phyloP scores from a whole-genome alignment of 1,140 invertebrate species.

The Venustaconcha ellipsiformis region DNA sequence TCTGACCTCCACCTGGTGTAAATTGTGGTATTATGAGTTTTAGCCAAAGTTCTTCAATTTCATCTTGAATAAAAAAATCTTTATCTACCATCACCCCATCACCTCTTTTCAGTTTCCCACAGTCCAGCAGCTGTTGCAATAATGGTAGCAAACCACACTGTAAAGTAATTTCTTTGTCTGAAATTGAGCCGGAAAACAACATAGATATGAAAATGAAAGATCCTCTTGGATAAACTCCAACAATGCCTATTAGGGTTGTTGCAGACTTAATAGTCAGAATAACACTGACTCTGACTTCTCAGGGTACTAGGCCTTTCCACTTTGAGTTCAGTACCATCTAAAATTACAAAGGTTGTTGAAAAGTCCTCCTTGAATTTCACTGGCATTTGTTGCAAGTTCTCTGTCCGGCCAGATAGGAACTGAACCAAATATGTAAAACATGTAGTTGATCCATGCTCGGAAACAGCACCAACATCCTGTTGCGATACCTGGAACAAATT shows the following conservation, averaged over 20 bases:
- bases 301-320: slow-evolving; percentile 16
- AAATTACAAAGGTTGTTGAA: slow-evolving; percentile 20
- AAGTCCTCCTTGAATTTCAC: slow-evolving; percentile 28
- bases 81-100: slow-evolving; percentile 22
- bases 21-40: slow-evolving; percentile 22
- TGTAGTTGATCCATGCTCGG: slow-evolving; percentile 26
- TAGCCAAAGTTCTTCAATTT: slow-evolving; percentile 15
- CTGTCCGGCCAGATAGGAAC: slow-evolving; percentile 33
- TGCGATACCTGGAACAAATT: slow-evolving; percentile 12
- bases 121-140: slow-evolving; percentile 7
- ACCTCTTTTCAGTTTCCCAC: slow-evolving; percentile 6
- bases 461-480: slow-evolving; percentile 24
- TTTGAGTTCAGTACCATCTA: slow-evolving; percentile 40
- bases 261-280: slow-evolving; percentile 39
- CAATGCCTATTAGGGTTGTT: slow-evolving; percentile 36
- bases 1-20: slow-evolving; percentile 16
- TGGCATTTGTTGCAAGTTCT: slow-evolving; percentile 28
- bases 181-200: slow-evolving; percentile 39
- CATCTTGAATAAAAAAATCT: slow-evolving; percentile 21
- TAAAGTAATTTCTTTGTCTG: slow-evolving; percentile 32
- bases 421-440: slow-evolving; percentile 30
- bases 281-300: slow-evolving; percentile 28
- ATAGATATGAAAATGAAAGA: slow-evolving; percentile 27
- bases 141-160: slow-evolving; percentile 19
- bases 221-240: slow-evolving; percentile 35